Percentiles rank a stretch among this genome's conserved stretches.
Conservation (phyloP, 92 coral and sea anemone genomes). For the Phymanthus crucifer region DNA sequence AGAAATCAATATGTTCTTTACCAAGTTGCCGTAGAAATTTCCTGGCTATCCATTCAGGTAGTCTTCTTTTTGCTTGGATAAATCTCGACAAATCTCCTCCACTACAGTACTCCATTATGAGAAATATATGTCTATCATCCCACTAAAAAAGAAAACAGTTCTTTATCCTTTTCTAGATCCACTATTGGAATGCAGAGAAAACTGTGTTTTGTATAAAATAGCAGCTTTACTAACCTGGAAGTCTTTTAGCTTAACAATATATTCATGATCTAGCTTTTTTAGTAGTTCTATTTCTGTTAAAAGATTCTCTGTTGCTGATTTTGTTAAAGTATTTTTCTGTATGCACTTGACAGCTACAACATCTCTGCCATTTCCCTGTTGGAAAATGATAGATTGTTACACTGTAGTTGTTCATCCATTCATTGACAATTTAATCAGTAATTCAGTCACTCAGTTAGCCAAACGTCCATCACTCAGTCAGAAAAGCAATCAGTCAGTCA, state of each 20-base stretch:
- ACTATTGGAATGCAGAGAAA: too few relatives aligned
- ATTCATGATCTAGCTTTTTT: conserved; percentile 85
- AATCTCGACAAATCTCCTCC: conserved; percentile 97
- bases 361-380: conserved; percentile 88
- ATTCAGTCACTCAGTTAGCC: too few relatives aligned
- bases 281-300: conserved; percentile 88
- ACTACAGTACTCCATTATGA: conserved; percentile 99
- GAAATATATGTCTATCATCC: conserved; percentile 83
- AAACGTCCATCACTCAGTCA: too few relatives aligned
- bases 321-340: conserved; percentile 71
- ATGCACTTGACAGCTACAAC: conserved; percentile 97
- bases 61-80: conserved; percentile 78
- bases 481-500: background rate
- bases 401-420: background rate
- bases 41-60: conserved; percentile 87
- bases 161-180: too few relatives aligned
- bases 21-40: conserved; percentile 89
- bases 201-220: background rate
- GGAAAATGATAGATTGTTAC: background rate
- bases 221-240: conserved; percentile 65
- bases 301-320: conserved; percentile 88
- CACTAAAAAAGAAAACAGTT: conserved; percentile 53
- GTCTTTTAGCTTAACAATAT: conserved; percentile 90
- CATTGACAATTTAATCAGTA: background rate
- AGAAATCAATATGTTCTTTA: background rate